Percentiles rank a stretch among this genome's conserved stretches.
phyloP scores from a whole-genome alignment of 1,140 invertebrate species.

The Dufourea novaeangliae region DNA sequence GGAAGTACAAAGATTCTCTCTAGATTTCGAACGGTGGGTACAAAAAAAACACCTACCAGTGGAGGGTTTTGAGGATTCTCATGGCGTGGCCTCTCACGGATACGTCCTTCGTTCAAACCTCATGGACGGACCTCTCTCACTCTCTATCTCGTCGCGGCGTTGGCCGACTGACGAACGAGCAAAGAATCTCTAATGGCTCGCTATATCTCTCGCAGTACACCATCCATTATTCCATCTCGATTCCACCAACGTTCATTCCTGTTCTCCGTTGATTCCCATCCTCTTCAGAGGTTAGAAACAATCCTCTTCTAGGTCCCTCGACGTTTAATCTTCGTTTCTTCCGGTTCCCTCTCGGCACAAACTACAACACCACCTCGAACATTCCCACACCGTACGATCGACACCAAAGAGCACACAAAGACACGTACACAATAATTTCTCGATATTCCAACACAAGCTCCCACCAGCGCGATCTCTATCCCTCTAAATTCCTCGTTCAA shows the following conservation, averaged over 20 bases:
- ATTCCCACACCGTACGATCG: no score
- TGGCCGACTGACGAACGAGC: constrained; percentile 60
- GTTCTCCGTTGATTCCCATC: not conserved
- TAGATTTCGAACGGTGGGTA: no score
- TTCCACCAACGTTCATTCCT: not conserved
- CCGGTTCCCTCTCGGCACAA: not conserved
- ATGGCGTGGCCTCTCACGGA: constrained; percentile 75
- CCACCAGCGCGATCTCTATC: no score
- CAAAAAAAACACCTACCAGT: constrained; percentile 81
- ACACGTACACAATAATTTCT: no score
- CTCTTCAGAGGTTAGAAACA: no score
- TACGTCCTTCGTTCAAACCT: constrained; percentile 68
- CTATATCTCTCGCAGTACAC: constrained; percentile 30
- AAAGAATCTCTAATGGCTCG: constrained; percentile 66
- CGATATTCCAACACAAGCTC: no score
- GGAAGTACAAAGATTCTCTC: no score
- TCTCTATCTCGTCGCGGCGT: constrained; percentile 58
- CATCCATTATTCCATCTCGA: constrained; percentile 40
- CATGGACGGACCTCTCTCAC: constrained; percentile 61
- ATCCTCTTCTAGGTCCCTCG: no score
- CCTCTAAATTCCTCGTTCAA: no score
- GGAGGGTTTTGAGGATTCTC: constrained; percentile 81
- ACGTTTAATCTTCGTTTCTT: no score
- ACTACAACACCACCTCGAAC: not conserved
- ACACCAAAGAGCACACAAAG: no score